These are phyloP conservation scores for Pterostichus niger DNA, from an alignment of 2,888 invertebrate genomes.

Conservation along the genomic window DNA sequence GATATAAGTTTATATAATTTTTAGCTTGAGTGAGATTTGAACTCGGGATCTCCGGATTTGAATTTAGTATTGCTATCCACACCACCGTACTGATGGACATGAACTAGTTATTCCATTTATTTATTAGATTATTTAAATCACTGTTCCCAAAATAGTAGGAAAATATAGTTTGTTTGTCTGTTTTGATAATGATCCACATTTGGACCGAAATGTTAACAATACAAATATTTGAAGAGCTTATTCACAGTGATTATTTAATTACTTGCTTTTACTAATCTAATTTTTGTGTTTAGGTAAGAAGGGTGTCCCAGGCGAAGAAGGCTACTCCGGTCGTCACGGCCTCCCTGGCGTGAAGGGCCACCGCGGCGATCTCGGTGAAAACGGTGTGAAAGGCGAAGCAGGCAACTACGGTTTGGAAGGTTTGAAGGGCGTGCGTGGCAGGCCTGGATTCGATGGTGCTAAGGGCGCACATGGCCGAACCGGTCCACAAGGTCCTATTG, in stretches of 20 bases:
- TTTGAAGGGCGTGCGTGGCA: slow-evolving; percentile 77
- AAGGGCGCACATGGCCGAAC: slow-evolving; percentile 79
- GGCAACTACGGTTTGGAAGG: slow-evolving; percentile 79
- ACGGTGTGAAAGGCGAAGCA: slow-evolving; percentile 77
- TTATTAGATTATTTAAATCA: too few relatives aligned
- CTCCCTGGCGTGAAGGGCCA: slow-evolving; percentile 78
- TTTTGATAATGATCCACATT: too few relatives aligned
- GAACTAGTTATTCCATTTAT: not conserved
- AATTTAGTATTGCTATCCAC: too few relatives aligned
- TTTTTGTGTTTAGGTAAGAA: slow-evolving; percentile 76
- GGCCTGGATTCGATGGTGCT: slow-evolving; percentile 75
- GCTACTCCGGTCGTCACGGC: slow-evolving; percentile 78
- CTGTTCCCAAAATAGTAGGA: too few relatives aligned
- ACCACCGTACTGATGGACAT: too few relatives aligned
- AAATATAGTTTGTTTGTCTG: too few relatives aligned
- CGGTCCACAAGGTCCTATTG: slow-evolving; percentile 77
- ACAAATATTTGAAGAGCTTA: too few relatives aligned
- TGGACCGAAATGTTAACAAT: too few relatives aligned
- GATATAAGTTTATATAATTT: too few relatives aligned
- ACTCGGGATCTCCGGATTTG: too few relatives aligned
- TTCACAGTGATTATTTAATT: too few relatives aligned
- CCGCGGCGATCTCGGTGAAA: slow-evolving; percentile 78
- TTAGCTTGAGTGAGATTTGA: too few relatives aligned
- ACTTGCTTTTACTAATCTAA: not conserved
- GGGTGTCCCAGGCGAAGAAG: slow-evolving; percentile 83